Evolutionary conservation across 2,797 vertebrate species (phyloP), one percentile per base, ranked within the genome.

Genomic region (Ataeniobius toweri): DNA sequence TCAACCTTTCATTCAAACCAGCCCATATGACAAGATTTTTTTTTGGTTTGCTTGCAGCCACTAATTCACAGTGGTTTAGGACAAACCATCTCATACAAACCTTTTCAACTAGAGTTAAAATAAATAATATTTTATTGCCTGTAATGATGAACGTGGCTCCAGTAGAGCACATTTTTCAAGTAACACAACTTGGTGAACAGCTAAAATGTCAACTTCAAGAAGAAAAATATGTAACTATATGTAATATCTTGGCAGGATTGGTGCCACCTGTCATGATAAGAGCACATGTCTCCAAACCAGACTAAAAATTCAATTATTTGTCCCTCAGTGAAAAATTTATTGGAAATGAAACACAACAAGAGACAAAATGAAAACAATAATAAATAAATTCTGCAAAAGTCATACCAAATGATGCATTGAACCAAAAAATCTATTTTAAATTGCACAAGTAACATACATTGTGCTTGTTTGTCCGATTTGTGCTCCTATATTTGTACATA

Each of bases 1-100:
- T 74, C 79, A 72, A 65, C 84, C 59, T 83, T 77, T 81, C 75
- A 79, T 31, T 63, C 74, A 31, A n/a, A 44, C 16, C 74, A 56
- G 58, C 69, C 71, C 24, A 16, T 9, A 31, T 61, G 51, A 20
- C 63, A 71, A 80, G 13, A 8, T 53, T 72, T 79, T 71, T 85
- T 80, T 74, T 0, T 6, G 16, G 56, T 77, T 81, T 76, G 26
- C 77, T 80, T 82, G 55, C 31, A 16, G 16, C 7, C 0, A 18
- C 12, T 26, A 74, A 55, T 78, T 28, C 28, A 41, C 55, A 74
- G 31, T 58, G 41, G 53, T 58, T 73, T 22, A 50, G 55, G 75
- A 5, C 44, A 28, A 31, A 44, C 2, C 41, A 46, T 12, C 51
- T 61, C 9, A 56, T 58, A 63, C 28, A 51, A 14, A 70, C n/a